Conservation (phyloP, 2,113 vertebrate species). For the Corapipo altera region DNA sequence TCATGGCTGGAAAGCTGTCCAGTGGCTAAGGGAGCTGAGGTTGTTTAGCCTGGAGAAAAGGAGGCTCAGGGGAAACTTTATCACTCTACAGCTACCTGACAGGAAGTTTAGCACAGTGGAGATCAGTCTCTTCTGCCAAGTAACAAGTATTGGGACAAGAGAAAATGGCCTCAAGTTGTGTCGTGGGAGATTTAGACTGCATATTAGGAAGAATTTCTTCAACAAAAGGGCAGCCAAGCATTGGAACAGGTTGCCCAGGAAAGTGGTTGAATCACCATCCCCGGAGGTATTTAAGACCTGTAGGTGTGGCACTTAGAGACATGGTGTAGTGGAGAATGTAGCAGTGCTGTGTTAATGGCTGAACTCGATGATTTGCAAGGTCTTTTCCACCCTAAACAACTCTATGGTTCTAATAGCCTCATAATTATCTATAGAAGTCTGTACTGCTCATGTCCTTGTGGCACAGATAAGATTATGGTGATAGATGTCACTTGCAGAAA, state of each 20-base stretch:
- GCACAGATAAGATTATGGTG: background rate
- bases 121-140: background rate
- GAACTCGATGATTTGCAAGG: background rate
- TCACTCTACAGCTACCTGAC: background rate
- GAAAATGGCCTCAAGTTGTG: background rate
- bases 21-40: background rate
- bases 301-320: background rate
- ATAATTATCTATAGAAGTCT: background rate
- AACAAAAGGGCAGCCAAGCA: background rate
- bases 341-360: background rate
- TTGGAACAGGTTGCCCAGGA: background rate
- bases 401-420: background rate
- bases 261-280: background rate
- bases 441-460: background rate
- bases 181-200: fast-evolving
- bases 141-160: background rate
- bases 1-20: background rate
- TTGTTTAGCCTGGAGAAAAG: background rate
- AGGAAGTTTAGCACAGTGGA: background rate
- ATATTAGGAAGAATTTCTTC: background rate
- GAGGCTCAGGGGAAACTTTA: background rate
- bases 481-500: background rate
- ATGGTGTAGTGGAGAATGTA: background rate
- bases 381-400: background rate
- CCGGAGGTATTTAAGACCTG: background rate